A percentile compares a stretch with the other conserved stretches of the same genome.
Conservation (phyloP, 2,888 invertebrate species). For the Apamea anceps region DNA sequence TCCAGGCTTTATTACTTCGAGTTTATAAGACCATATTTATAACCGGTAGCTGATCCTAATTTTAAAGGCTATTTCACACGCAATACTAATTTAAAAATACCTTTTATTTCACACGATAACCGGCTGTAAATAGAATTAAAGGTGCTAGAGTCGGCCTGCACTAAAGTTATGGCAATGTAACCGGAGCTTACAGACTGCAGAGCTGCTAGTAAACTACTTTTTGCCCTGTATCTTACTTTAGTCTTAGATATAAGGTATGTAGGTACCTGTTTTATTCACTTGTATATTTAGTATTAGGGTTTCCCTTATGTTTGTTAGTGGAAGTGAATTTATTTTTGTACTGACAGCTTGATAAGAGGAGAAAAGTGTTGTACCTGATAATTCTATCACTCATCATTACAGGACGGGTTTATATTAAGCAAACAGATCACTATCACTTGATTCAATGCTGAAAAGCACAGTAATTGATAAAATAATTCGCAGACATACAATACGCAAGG, state of each 20-base stretch:
- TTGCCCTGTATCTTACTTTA: slow-evolving; percentile 65
- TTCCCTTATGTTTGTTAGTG: slow-evolving; percentile 17
- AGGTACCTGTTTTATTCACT: slow-evolving; percentile 19
- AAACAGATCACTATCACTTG: background rate
- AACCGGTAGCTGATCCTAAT: slow-evolving; percentile 61
- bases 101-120: slow-evolving; percentile 71
- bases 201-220: slow-evolving; percentile 71
- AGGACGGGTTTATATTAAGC: background rate
- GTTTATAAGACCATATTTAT: slow-evolving; percentile 56
- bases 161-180: slow-evolving; percentile 71
- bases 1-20: slow-evolving; percentile 44
- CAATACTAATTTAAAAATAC: slow-evolving; percentile 69
- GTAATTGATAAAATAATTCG: background rate
- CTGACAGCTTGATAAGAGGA: slow-evolving; percentile 14
- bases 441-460: background rate
- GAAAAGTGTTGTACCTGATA: slow-evolving; percentile 10
- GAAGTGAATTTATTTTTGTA: slow-evolving; percentile 18
- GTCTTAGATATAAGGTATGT: slow-evolving; percentile 58
- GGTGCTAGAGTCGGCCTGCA: slow-evolving; percentile 64
- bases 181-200: slow-evolving; percentile 58
- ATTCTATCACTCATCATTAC: background rate
- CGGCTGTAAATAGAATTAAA: slow-evolving; percentile 71
- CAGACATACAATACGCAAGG: slow-evolving; percentile 3
- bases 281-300: slow-evolving; percentile 21
- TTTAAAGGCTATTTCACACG: slow-evolving; percentile 66